Percentiles rank a stretch among this genome's conserved stretches.
phyloP scores from a whole-genome alignment of 2,113 vertebrate species.

The Mesembrinibis cayennensis region DNA sequence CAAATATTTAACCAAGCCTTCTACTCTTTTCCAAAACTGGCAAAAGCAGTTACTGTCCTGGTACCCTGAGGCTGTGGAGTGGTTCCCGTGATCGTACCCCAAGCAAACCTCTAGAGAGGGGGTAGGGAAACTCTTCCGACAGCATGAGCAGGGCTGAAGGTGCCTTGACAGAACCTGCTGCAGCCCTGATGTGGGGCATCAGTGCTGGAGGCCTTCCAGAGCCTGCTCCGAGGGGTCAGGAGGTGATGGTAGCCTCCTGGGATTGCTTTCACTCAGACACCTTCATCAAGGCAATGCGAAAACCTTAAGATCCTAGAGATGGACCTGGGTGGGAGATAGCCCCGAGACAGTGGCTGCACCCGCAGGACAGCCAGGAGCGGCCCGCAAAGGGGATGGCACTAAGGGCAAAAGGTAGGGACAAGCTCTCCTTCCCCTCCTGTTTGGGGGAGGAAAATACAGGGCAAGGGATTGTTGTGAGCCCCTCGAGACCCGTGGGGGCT shows the following conservation, averaged over 20 bases:
- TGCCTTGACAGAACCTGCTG: neutral
- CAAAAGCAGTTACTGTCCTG: neutral
- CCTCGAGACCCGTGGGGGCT: rapidly evolving
- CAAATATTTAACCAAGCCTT: neutral
- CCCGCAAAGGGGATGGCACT: neutral
- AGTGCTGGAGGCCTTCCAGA: neutral
- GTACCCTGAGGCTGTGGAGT: neutral
- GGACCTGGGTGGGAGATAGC: neutral
- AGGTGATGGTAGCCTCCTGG: neutral
- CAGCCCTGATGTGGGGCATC: neutral
- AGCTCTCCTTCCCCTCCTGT: neutral
- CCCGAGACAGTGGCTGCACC: neutral
- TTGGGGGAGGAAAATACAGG: neutral
- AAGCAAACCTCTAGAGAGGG: neutral
- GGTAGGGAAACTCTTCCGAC: neutral
- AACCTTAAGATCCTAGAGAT: neutral
- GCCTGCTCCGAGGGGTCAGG: rapidly evolving
- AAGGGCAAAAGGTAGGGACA: neutral
- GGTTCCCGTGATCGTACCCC: neutral
- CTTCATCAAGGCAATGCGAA: neutral
- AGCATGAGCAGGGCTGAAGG: neutral
- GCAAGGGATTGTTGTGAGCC: neutral
- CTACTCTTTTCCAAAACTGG: neutral
- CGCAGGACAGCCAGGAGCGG: rapidly evolving
- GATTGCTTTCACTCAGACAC: neutral